A percentile compares a stretch with the other conserved stretches of the same genome.
phyloP scores from a whole-genome alignment of 2,797 vertebrate species.

The Enteromius fasciolatus region DNA sequence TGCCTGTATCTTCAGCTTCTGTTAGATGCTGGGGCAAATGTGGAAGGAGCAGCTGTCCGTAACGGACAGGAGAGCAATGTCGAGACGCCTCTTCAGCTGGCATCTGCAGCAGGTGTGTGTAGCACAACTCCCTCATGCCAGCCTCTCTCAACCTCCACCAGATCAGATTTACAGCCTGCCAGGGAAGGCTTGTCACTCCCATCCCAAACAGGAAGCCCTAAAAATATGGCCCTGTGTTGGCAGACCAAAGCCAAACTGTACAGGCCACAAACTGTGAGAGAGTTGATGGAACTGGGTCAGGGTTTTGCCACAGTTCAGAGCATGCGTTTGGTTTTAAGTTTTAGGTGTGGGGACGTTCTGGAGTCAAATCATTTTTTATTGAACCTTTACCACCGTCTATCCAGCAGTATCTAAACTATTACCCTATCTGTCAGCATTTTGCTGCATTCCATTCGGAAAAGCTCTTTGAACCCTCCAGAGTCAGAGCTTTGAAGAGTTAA shows the following conservation, averaged over 20 bases:
- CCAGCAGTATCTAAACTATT: not conserved
- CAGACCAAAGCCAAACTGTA: slow-evolving; percentile 32
- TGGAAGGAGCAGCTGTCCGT: slow-evolving; percentile 89
- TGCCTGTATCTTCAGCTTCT: slow-evolving; percentile 80
- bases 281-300: slow-evolving; percentile 52
- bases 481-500: not conserved
- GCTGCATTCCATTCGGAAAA: not conserved
- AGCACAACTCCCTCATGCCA: not conserved
- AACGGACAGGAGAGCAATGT: slow-evolving; percentile 90
- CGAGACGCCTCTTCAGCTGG: slow-evolving; percentile 92
- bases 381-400: not conserved
- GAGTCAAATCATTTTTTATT: not conserved
- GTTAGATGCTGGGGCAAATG: slow-evolving; percentile 90
- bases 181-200: slow-evolving; percentile 15
- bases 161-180: slow-evolving; percentile 10
- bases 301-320: slow-evolving; percentile 42
- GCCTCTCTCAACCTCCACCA: not conserved
- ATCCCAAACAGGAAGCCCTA: slow-evolving; percentile 38
- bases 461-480: not conserved
- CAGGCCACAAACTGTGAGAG: slow-evolving; percentile 32
- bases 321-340: slow-evolving; percentile 51
- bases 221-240: slow-evolving; percentile 46
- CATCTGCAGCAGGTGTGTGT: slow-evolving; percentile 91
- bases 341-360: slow-evolving; percentile 62
- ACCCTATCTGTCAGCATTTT: not conserved